Percentiles rank a stretch among this genome's conserved stretches.
Evolutionary conservation across 2,797 vertebrate genomes (phyloP).

Genomic region (Tangara arthus): DNA sequence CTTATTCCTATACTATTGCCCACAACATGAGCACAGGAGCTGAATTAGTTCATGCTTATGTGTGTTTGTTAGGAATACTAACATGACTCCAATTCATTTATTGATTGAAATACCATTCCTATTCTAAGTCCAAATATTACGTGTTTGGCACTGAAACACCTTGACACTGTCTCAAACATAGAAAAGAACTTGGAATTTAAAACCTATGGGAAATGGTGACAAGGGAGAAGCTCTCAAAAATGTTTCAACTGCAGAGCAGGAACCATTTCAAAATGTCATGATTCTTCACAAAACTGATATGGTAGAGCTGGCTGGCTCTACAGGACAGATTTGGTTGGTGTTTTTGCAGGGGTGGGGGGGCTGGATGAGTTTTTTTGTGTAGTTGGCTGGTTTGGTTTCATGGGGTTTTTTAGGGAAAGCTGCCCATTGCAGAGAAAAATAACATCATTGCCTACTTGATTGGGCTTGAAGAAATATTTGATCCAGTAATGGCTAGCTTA

Average conservation of each 20-base stretch:
- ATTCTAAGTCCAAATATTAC: background rate
- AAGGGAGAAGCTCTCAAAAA: background rate
- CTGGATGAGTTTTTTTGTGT: background rate
- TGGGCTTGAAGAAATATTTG: background rate
- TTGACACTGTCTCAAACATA: background rate
- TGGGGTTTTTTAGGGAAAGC: background rate
- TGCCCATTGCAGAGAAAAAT: background rate
- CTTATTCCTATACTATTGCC: background rate
- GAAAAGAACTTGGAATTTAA: background rate
- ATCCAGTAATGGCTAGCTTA: background rate
- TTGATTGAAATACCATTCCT: background rate
- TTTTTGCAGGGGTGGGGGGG: background rate
- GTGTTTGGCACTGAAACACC: background rate
- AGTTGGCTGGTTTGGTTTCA: background rate
- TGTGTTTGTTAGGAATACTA: background rate
- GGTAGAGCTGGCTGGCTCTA: background rate
- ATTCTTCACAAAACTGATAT: background rate
- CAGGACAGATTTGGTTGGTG: background rate
- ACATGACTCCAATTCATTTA: background rate
- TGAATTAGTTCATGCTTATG: background rate
- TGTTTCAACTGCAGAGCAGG: background rate
- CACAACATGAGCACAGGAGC: background rate
- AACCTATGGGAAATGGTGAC: background rate
- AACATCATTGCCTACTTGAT: background rate
- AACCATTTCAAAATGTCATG: background rate